These are phyloP conservation scores for Scolopax mira DNA, from an alignment of 2,113 vertebrate genomes.

Conservation along the genomic window DNA sequence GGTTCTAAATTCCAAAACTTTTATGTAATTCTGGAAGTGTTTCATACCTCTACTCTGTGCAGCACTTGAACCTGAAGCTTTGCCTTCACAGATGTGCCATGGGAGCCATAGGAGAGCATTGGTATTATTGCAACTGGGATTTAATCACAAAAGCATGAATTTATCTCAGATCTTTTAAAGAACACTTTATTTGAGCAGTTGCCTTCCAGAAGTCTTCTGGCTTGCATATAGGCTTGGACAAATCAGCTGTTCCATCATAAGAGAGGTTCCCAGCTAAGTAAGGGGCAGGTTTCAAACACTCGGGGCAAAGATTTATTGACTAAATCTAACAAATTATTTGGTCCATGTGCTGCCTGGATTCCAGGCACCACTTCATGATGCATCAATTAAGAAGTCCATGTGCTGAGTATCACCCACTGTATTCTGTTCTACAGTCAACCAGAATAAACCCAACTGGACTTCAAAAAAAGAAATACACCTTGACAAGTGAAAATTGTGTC, in stretches of 20 bases:
- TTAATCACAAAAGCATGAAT: background rate
- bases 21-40: background rate
- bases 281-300: background rate
- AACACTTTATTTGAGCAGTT: background rate
- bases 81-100: accelerated
- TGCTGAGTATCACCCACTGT: background rate
- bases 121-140: background rate
- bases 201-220: background rate
- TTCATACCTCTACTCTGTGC: background rate
- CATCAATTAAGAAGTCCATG: background rate
- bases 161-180: background rate
- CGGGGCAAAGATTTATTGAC: background rate
- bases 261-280: background rate
- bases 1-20: background rate
- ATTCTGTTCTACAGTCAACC: background rate
- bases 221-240: background rate
- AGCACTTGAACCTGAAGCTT: background rate
- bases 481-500: slow-evolving; percentile 29
- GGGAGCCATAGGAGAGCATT: background rate
- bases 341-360: background rate
- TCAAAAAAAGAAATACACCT: background rate
- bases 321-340: background rate
- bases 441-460: background rate
- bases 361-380: background rate
- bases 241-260: background rate